Percentiles rank a stretch among this genome's conserved stretches.
These are phyloP conservation scores for Tretioscincus oriximinensis DNA, from an alignment of 2,113 vertebrate genomes.

Conservation along the genomic window DNA sequence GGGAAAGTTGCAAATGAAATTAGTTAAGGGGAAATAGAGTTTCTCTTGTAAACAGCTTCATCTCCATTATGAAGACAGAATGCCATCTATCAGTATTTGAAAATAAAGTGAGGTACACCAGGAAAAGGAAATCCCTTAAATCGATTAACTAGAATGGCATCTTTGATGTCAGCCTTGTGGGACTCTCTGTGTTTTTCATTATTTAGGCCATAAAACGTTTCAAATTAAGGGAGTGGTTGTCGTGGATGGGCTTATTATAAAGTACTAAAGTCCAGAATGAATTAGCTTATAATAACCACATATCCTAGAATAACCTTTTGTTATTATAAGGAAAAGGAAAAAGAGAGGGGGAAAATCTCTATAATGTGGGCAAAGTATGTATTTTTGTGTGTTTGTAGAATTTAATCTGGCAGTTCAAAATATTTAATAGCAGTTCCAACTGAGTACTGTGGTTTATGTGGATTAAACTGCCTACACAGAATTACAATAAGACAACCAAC, in stretches of 20 bases:
- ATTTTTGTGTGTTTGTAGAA: conserved; percentile 50
- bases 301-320: conserved; percentile 61
- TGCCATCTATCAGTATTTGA: conserved; percentile 35
- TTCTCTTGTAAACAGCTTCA: conserved; percentile 19
- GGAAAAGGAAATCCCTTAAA: conserved; percentile 13
- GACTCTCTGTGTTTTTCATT: conserved; percentile 38
- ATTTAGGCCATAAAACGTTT: conserved; percentile 51
- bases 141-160: conserved; percentile 15
- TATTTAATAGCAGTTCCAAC: conserved; percentile 49
- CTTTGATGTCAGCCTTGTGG: conserved; percentile 34
- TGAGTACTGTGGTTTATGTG: conserved; percentile 34
- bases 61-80: conserved; percentile 30
- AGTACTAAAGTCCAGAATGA: conserved; percentile 12
- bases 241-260: conserved; percentile 44
- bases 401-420: conserved; percentile 54
- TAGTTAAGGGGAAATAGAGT: background rate
- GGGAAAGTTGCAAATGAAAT: background rate
- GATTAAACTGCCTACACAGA: conserved; percentile 43
- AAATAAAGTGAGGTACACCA: conserved; percentile 14
- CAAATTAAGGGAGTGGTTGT: conserved; percentile 29
- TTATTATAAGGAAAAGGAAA: conserved; percentile 33
- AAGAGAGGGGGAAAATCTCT: conserved; percentile 50
- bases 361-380: conserved; percentile 25
- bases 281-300: conserved; percentile 58
- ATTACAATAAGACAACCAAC: conserved; percentile 44